Evolutionary conservation across 1,140 invertebrate genomes (phyloP).

Genomic region (Drosophila lowei): DNA sequence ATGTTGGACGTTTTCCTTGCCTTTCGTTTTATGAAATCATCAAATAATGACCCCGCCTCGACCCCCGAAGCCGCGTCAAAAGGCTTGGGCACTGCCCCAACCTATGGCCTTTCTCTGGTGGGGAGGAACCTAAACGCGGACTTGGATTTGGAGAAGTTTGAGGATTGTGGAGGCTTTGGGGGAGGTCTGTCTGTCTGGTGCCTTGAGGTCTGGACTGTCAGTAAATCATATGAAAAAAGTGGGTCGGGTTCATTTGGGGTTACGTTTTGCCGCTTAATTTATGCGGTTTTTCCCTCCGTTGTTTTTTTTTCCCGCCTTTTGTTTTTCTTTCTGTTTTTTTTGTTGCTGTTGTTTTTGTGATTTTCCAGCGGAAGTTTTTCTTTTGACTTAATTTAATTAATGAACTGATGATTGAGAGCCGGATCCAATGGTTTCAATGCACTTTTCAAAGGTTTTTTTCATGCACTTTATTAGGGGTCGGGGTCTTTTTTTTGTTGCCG

Average conservation of each 20-base stretch:
- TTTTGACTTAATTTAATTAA: slow-evolving; percentile 62
- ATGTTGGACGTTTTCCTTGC: not conserved
- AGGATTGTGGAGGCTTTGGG: not conserved
- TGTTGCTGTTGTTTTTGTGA: slow-evolving; percentile 15
- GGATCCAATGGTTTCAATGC: slow-evolving; percentile 17
- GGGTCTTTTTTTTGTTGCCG: slow-evolving; percentile 4
- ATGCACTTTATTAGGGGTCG: slow-evolving; percentile 2
- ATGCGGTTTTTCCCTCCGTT: slow-evolving; percentile 57
- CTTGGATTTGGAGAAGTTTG: slow-evolving; percentile 7
- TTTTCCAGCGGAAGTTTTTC: slow-evolving; percentile 50
- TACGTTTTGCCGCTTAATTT: slow-evolving; percentile 61
- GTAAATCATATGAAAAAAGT: slow-evolving; percentile 61
- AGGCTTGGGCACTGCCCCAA: slow-evolving; percentile 23
- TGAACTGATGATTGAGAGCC: slow-evolving; percentile 56
- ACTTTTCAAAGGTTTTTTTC: slow-evolving; percentile 26
- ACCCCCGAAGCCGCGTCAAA: slow-evolving; percentile 23
- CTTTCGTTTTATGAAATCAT: slow-evolving; percentile 61
- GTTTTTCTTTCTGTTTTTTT: slow-evolving; percentile 36
- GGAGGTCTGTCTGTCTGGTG: slow-evolving; percentile 32
- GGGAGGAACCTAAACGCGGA: slow-evolving; percentile 1
- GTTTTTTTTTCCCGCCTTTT: slow-evolving; percentile 8
- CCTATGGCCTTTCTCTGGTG: slow-evolving; percentile 29
- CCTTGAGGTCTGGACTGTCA: slow-evolving; percentile 37
- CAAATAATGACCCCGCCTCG: slow-evolving; percentile 33
- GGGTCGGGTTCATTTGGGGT: slow-evolving; percentile 46